Conservation (phyloP, 2,888 invertebrate genomes). For the Sesia apiformis region DNA sequence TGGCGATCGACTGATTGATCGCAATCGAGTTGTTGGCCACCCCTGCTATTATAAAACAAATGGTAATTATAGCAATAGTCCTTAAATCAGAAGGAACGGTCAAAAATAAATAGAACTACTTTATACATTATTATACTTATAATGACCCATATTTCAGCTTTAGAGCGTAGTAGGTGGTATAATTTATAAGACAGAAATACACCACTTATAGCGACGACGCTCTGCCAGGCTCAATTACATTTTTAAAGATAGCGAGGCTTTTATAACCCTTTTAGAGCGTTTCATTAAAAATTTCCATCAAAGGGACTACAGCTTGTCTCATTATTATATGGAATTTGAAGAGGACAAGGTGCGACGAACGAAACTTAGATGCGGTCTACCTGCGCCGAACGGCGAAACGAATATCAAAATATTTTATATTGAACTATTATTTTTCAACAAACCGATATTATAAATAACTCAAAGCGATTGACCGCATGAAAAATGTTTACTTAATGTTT, state of each 20-base stretch:
- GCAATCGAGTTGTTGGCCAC: too few relatives aligned
- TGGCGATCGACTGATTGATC: too few relatives aligned
- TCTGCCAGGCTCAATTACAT: conserved; percentile 45
- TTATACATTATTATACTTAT: too few relatives aligned
- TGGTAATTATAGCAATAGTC: too few relatives aligned
- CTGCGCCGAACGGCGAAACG: conserved; percentile 18
- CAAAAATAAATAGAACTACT: too few relatives aligned
- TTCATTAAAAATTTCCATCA: conserved; percentile 57
- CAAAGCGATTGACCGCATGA: neutral
- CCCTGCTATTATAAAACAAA: too few relatives aligned
- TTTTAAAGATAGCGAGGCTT: conserved; percentile 45
- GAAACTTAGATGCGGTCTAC: conserved; percentile 26
- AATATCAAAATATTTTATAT: too few relatives aligned
- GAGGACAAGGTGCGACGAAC: conserved; percentile 37
- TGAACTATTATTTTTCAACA: too few relatives aligned
- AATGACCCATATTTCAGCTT: too few relatives aligned
- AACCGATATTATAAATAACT: too few relatives aligned
- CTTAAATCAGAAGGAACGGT: too few relatives aligned
- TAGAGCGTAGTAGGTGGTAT: neutral
- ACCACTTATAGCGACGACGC: conserved; percentile 11
- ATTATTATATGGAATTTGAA: conserved; percentile 55
- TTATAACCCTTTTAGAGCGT: conserved; percentile 51
- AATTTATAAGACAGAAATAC: neutral
- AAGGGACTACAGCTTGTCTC: conserved; percentile 47
- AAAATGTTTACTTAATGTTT: neutral